These are phyloP conservation scores for Meiosimyza decipiens DNA, from an alignment of 2,888 invertebrate species.

Conservation along the genomic window DNA sequence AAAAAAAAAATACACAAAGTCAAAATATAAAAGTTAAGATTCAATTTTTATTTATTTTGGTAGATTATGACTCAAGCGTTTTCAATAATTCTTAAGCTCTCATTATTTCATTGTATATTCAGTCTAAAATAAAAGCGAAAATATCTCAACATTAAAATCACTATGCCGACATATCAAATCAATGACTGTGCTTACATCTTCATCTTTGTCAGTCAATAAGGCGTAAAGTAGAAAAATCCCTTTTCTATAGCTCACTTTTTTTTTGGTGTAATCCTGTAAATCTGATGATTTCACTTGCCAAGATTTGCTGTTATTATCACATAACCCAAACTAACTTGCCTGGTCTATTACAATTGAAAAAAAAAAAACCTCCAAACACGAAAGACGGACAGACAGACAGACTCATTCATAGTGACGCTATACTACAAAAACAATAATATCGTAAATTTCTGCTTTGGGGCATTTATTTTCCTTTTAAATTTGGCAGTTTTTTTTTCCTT, in stretches of 20 bases:
- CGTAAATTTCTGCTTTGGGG: slow-evolving; percentile 12
- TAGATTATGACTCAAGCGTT: background rate
- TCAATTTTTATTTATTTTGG: background rate
- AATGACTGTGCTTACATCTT: background rate
- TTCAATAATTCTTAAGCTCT: too few species aligned
- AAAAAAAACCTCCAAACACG: too few species aligned
- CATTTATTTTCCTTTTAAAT: slow-evolving; percentile 7
- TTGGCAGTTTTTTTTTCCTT: background rate
- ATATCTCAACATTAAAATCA: slow-evolving; percentile 11
- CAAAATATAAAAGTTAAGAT: background rate
- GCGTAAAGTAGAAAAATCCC: slow-evolving; percentile 17
- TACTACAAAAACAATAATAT: slow-evolving; percentile 28
- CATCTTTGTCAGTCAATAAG: background rate
- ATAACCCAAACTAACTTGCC: too few species aligned
- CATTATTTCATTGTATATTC: too few species aligned
- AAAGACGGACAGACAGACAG: too few species aligned
- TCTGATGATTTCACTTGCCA: background rate
- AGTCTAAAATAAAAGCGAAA: too few species aligned
- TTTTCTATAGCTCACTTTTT: background rate
- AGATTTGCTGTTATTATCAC: too few species aligned
- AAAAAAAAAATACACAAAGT: too few species aligned
- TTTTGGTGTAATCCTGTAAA: slow-evolving; percentile 10
- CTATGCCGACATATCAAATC: slow-evolving; percentile 29
- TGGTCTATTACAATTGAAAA: too few species aligned
- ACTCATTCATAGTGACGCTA: too few species aligned